Base-by-base conservation (phyloP, 2,113 vertebrate genomes). In the Spea bombifrons region DNA sequence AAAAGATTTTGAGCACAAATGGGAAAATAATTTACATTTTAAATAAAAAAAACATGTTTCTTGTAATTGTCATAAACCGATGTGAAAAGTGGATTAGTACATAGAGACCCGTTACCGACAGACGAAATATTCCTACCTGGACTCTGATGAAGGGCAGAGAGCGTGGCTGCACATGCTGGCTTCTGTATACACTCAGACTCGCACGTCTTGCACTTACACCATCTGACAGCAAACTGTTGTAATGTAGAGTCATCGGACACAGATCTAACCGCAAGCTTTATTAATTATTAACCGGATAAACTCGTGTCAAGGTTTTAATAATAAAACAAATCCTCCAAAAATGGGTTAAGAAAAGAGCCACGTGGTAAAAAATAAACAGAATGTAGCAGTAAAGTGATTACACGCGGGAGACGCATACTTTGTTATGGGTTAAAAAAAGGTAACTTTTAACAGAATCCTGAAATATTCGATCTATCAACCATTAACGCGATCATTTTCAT, bases 401-500 rank as follows among this genome's bases (percentile, higher is more conserved):
- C 12, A n/a, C 1, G 47, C 47, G 61, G 8, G 13, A 15, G 43
- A 30, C 68, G 47, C 9, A 3, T 50, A 50, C 8, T 46, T 15
- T 8, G 17, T 44, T 50, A 66, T 50, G 50, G 9, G 48, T 48
- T 81, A 71, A 16, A 9, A 47, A 75, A 81, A 49, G 0, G 16
- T 3, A 73, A 75, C 67, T 45, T 46, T 73, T 74, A 76, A 63
- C 5, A 47, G 45, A n/a, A 48, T 57, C 16, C 8, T 17, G 3
- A 46, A 9, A 71, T 45, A 63, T 80, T 75, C 5, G 4, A 64
- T 2, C 78, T 78, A 84, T 84, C 73, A 86, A 84, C 79, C 75
- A 86, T 83, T 85, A 88, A 85, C 84, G 80, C 63, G 69, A 83
- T 84, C 82, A 84, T 82, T 73, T 68, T 55, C 75, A 81, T 45